phyloP scores from a whole-genome alignment of 1,140 invertebrate genomes.

The Matsumurasca onukii region DNA sequence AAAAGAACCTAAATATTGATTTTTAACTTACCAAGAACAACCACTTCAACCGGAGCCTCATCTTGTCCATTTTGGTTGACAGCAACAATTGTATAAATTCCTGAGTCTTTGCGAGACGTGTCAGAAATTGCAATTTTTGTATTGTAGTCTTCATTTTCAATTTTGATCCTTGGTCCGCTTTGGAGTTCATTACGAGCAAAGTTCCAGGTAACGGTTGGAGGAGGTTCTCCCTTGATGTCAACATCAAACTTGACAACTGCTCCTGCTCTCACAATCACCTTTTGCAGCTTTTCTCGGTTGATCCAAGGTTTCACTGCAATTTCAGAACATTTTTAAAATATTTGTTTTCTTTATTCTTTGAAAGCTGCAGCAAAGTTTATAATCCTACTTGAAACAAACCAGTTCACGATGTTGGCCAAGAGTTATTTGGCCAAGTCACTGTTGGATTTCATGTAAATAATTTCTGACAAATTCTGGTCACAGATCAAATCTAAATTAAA shows the following conservation, averaged over 20 bases:
- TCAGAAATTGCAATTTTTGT: constrained; percentile 83
- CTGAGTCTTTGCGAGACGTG: constrained; percentile 79
- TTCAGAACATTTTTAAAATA: too few species aligned
- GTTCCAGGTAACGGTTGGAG: constrained; percentile 89
- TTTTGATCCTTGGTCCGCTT: constrained; percentile 61
- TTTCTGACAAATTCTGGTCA: too few species aligned
- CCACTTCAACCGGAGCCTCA: constrained; percentile 92
- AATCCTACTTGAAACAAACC: too few species aligned
- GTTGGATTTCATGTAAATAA: too few species aligned
- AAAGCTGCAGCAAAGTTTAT: too few species aligned
- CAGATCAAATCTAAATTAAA: too few species aligned
- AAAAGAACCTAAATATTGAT: not conserved
- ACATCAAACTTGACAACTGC: constrained; percentile 90
- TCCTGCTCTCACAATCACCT: constrained; percentile 87
- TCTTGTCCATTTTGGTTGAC: constrained; percentile 92
- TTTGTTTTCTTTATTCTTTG: not conserved
- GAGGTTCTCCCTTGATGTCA: constrained; percentile 93
- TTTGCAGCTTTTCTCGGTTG: constrained; percentile 87
- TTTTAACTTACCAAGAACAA: constrained; percentile 77
- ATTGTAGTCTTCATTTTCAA: constrained; percentile 93
- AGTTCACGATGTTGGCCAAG: too few species aligned
- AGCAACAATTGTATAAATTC: constrained; percentile 88
- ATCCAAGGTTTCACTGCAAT: constrained; percentile 86
- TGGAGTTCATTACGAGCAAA: constrained; percentile 69
- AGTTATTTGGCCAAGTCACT: too few species aligned